Percentiles rank a stretch among this genome's conserved stretches.
These are phyloP conservation scores for Gulo gulo DNA, from an alignment of 2,113 vertebrate species.

Conservation along the genomic window DNA sequence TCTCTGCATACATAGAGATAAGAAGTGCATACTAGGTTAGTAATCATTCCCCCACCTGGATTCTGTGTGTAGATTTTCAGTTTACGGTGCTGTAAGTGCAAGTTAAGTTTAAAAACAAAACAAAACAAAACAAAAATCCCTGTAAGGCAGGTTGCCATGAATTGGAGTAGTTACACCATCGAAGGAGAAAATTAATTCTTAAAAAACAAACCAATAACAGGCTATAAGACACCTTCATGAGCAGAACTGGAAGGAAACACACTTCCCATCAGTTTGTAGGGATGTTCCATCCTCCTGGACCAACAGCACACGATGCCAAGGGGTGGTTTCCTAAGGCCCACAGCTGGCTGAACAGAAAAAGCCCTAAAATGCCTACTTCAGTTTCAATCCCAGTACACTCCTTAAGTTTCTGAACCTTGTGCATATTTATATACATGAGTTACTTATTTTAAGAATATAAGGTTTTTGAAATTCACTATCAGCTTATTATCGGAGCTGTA, in stretches of 20 bases:
- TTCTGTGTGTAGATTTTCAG: not conserved
- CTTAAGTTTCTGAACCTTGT: not conserved
- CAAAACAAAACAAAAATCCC: not conserved
- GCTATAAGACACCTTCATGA: not conserved
- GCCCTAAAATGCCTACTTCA: rapidly evolving
- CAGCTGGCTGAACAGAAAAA: not conserved
- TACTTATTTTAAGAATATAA: not conserved
- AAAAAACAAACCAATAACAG: not conserved
- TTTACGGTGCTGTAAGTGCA: not conserved
- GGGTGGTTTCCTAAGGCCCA: not conserved
- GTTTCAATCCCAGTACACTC: not conserved
- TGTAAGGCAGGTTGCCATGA: not conserved
- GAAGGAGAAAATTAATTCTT: not conserved
- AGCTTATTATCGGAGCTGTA: not conserved
- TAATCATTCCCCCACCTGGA: not conserved
- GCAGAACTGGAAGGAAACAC: not conserved
- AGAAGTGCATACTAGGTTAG: not conserved
- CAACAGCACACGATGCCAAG: rapidly evolving
- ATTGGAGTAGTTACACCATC: not conserved
- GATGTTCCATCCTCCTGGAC: not conserved
- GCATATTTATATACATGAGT: not conserved
- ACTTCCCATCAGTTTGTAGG: not conserved
- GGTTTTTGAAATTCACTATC: not conserved
- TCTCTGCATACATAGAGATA: not conserved
- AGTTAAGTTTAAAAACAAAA: not conserved